Percentiles rank a stretch among this genome's conserved stretches.
Evolutionary conservation across 2,797 vertebrate species (phyloP).

Genomic region (Microctenopoma lineatum): DNA sequence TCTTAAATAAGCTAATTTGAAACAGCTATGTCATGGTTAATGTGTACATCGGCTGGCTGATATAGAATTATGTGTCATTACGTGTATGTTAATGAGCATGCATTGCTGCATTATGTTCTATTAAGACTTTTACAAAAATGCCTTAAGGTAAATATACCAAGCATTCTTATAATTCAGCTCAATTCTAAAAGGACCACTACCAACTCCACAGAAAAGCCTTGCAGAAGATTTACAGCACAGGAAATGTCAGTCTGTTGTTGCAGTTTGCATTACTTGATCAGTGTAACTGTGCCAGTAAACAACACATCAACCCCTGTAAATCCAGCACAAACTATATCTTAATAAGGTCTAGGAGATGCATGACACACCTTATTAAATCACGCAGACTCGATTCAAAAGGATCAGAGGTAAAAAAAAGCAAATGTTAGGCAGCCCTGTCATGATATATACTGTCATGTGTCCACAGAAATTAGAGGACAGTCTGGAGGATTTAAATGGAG

Average conservation of each 20-base stretch:
- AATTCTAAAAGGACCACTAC: neutral
- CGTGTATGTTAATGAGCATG: slow-evolving; percentile 28
- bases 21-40: slow-evolving; percentile 44
- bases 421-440: neutral
- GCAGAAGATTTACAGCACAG: slow-evolving; percentile 2
- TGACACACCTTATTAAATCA: slow-evolving; percentile 3
- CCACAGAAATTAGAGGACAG: neutral
- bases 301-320: slow-evolving; percentile 18
- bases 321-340: slow-evolving; percentile 6
- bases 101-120: slow-evolving; percentile 23
- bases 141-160: slow-evolving; percentile 21
- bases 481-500: slow-evolving; percentile 7
- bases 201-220: slow-evolving; percentile 4
- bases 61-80: slow-evolving; percentile 42
- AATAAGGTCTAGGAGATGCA: slow-evolving; percentile 7
- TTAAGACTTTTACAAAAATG: slow-evolving; percentile 23
- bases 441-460: slow-evolving; percentile 10
- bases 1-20: slow-evolving; percentile 48
- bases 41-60: slow-evolving; percentile 39
- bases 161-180: slow-evolving; percentile 10
- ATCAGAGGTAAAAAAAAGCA: neutral
- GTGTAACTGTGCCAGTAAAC: slow-evolving; percentile 8
- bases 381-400: neutral
- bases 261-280: slow-evolving; percentile 13
- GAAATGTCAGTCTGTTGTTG: neutral